Conservation (phyloP, 2,797 vertebrate genomes). For the Anabas testudineus region DNA sequence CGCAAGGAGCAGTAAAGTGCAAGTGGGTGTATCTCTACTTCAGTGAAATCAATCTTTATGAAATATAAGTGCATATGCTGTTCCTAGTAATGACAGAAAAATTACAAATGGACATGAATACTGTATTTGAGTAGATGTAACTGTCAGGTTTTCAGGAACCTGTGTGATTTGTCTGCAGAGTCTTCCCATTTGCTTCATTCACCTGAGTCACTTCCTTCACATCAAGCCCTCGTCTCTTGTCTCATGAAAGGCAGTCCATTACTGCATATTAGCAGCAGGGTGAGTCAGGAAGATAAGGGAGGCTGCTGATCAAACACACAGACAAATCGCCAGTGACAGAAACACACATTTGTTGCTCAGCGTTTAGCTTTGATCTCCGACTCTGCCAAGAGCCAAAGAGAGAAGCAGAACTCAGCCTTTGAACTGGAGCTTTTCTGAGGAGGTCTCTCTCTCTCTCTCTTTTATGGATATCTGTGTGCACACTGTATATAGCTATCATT, state of each 20-base stretch:
- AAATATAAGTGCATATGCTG: not conserved
- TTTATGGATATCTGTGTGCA: conserved; percentile 35
- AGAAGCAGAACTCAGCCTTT: conserved; percentile 78
- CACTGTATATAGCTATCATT: conserved; percentile 50
- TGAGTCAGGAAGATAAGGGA: conserved; percentile 76
- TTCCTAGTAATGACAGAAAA: conserved; percentile 8
- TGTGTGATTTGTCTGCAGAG: conserved; percentile 49
- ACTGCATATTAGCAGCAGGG: conserved; percentile 79
- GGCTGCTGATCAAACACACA: conserved; percentile 82
- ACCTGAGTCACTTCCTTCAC: conserved; percentile 76
- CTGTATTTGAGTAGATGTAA: not conserved
- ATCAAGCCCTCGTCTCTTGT: conserved; percentile 67
- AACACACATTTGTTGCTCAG: conserved; percentile 82
- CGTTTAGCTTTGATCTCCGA: conserved; percentile 84
- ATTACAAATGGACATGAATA: conserved; percentile 18
- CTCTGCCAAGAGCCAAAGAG: conserved; percentile 70
- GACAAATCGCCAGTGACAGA: conserved; percentile 83
- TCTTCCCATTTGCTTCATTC: conserved; percentile 60
- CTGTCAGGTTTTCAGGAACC: conserved; percentile 38
- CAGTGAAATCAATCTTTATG: conserved; percentile 7
- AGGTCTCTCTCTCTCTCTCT: conserved; percentile 49
- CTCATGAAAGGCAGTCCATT: conserved; percentile 81
- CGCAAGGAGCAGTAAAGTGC: conserved; percentile 29
- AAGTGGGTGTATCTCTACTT: conserved; percentile 22
- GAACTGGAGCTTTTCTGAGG: conserved; percentile 70